These are phyloP conservation scores for Phenganax marumi DNA, from an alignment of 92 coral and sea anemone genomes.

Conservation along the genomic window DNA sequence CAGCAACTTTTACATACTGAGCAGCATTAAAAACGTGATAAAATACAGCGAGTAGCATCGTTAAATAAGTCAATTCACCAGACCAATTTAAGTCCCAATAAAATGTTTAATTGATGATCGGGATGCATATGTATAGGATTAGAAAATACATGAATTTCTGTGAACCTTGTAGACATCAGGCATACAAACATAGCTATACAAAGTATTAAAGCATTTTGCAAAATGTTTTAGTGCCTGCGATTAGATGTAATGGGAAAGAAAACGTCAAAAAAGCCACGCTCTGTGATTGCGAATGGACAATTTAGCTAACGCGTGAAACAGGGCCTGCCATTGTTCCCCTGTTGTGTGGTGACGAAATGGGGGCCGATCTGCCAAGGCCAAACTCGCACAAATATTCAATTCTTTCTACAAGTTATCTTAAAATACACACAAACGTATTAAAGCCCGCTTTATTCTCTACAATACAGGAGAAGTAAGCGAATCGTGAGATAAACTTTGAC, in stretches of 20 bases:
- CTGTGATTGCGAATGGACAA: not conserved
- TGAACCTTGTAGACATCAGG: too few relatives aligned
- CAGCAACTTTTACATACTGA: not conserved
- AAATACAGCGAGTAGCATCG: not conserved
- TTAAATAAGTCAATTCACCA: not conserved
- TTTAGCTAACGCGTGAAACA: constrained; percentile 21
- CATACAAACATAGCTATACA: not conserved
- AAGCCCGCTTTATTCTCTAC: constrained; percentile 28
- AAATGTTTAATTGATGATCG: too few relatives aligned
- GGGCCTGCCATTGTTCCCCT: constrained; percentile 36
- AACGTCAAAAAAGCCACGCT: constrained; percentile 3
- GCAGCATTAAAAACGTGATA: not conserved
- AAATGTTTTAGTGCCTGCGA: not conserved
- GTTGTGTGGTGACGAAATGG: not conserved
- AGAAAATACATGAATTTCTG: too few relatives aligned
- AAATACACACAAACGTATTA: not conserved
- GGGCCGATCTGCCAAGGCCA: constrained; percentile 41
- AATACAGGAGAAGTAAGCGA: not conserved
- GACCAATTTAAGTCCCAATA: too few relatives aligned
- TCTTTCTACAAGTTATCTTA: not conserved
- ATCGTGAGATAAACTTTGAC: not conserved
- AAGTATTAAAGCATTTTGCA: not conserved
- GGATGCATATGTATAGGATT: too few relatives aligned
- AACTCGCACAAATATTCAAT: constrained; percentile 2
- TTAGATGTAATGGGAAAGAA: not conserved